phyloP scores from a whole-genome alignment of 2,113 vertebrate species.

The Maccullochella peelii region DNA sequence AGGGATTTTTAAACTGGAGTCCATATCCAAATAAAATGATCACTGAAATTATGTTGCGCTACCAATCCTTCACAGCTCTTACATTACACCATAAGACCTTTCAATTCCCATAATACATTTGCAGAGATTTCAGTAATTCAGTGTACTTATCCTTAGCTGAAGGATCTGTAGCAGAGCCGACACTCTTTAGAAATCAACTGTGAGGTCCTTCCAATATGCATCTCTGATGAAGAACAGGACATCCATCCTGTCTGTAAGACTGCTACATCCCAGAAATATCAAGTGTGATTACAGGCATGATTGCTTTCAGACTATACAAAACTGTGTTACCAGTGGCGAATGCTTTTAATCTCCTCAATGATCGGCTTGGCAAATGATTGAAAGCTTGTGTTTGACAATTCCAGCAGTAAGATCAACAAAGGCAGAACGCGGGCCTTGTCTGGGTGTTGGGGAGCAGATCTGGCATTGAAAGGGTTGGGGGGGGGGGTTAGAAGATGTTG shows the following conservation, averaged over 20 bases:
- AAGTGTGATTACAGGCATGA: constrained; percentile 51
- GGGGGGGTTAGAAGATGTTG: constrained; percentile 33
- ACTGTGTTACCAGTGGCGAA: constrained; percentile 2
- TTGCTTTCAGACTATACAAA: constrained; percentile 38
- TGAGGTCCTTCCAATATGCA: constrained; percentile 48
- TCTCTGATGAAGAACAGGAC: constrained; percentile 56
- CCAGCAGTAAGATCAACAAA: constrained; percentile 49
- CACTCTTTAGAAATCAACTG: constrained; percentile 25
- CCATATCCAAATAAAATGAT: constrained; percentile 21
- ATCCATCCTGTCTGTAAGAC: constrained; percentile 49
- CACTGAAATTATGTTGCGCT: neutral
- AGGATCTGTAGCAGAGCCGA: constrained; percentile 36
- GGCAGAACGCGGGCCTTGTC: constrained; percentile 15
- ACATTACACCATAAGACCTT: constrained; percentile 27
- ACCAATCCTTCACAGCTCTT: neutral
- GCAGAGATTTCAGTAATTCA: constrained; percentile 45
- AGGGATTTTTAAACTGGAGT: neutral
- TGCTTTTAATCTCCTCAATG: constrained; percentile 26
- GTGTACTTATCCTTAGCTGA: neutral
- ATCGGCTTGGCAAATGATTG: constrained; percentile 28
- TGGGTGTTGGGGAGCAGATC: constrained; percentile 13
- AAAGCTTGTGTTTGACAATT: constrained; percentile 49
- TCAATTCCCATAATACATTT: constrained; percentile 44
- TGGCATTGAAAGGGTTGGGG: constrained; percentile 4
- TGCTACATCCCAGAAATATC: constrained; percentile 52